Conservation (phyloP, 2,888 invertebrate species). For the Dusona sp. region DNA sequence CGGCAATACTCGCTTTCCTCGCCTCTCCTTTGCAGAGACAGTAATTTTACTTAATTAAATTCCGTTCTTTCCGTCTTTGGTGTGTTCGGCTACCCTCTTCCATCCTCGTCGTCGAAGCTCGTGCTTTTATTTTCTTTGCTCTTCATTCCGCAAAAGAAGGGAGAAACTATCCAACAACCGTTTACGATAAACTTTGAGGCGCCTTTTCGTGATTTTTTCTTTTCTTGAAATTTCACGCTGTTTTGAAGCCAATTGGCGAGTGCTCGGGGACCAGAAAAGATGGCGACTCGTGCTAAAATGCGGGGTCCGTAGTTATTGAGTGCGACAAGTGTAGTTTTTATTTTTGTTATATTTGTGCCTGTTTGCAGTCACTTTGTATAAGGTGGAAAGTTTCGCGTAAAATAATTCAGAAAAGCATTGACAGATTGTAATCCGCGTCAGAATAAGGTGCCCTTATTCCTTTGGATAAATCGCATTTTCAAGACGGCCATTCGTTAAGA, state of each 20-base stretch:
- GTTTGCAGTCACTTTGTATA: neutral
- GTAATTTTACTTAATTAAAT: slow-evolving; percentile 83
- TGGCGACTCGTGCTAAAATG: neutral
- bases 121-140: neutral
- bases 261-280: neutral
- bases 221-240: neutral
- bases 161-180: neutral
- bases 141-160: slow-evolving; percentile 1
- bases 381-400: no score
- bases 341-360: neutral
- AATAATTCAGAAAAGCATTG: neutral
- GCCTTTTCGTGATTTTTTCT: slow-evolving; percentile 1
- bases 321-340: no score
- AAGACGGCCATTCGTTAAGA: slow-evolving; percentile 78
- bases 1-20: slow-evolving; percentile 66
- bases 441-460: slow-evolving; percentile 27
- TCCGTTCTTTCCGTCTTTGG: slow-evolving; percentile 83
- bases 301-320: neutral
- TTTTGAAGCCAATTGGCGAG: neutral
- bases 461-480: slow-evolving; percentile 55
- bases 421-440: slow-evolving; percentile 20
- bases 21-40: slow-evolving; percentile 71
- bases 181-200: neutral
- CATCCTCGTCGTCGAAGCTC: slow-evolving; percentile 24
- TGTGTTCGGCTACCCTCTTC: slow-evolving; percentile 41